Evolutionary conservation across 2,797 vertebrate species (phyloP), one percentile per base, ranked within the genome.

Genomic region (Sebastes iracundus): DNA sequence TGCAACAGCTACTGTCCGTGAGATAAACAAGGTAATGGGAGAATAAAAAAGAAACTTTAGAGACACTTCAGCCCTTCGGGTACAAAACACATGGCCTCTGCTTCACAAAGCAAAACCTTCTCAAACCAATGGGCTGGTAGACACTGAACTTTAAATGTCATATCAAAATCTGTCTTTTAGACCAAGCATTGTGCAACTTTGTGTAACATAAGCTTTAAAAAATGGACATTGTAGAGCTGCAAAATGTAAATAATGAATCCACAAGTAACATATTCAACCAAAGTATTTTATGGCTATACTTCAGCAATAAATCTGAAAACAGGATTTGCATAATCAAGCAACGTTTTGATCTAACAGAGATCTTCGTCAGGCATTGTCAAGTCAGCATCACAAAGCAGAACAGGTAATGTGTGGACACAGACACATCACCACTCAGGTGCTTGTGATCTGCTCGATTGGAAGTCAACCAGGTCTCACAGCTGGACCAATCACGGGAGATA

Each of bases 91-190:
- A 20, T 6, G 30, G 62, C 53, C 13, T 55, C 28, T 52, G 83
- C 65, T 75, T 35, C 42, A 65, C 35, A 52, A 69, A 28, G 6
- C 10, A 58, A 32, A 71, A 60, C 32, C 2, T 3, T 49, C 20
- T 75, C 74, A 70, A 55, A 65, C 35, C 4, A 46, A 14, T 74
- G 35, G 49, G 49, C 49, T 53, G n/a, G 49, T 22, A 53, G 49
- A 49, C 7, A 4, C 32, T 72, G 30, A 68, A 60, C 65, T 66
- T 80, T 70, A 69, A 77, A 62, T 66, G 76, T 65, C 63, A 66
- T 10, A 46, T 59, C n/a, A 62, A 46, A 58, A 28, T 64, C 49
- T 28, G 5, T 22, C n/a, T 35, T 25, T 71, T 30, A 20, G n/a
- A 33, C 22, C 14, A 30, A 49, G 38, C 49, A 25, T 20, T 42